Conservation (phyloP, 2,888 invertebrate species). For the Syritta pipiens region DNA sequence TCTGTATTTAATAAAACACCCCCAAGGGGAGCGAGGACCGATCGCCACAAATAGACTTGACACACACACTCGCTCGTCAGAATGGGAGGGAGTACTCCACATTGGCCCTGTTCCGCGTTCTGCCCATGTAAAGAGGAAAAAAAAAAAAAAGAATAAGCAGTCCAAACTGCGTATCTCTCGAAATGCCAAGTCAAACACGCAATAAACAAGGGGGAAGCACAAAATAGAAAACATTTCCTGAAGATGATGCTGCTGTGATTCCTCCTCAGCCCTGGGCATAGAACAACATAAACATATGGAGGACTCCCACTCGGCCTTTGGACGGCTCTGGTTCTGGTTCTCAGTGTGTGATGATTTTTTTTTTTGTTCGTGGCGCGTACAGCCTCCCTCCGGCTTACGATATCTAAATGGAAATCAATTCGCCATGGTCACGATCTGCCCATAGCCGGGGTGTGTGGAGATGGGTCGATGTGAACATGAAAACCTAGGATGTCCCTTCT, state of each 20-base stretch:
- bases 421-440: slow-evolving; percentile 38
- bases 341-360: neutral
- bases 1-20: too few relatives aligned
- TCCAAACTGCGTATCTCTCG: slow-evolving; percentile 1
- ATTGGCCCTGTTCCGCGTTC: too few relatives aligned
- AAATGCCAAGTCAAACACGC: neutral
- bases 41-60: too few relatives aligned
- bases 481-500: slow-evolving; percentile 8
- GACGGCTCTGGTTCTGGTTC: too few relatives aligned
- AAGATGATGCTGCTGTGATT: slow-evolving; percentile 11
- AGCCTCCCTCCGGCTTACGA: slow-evolving; percentile 5
- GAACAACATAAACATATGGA: slow-evolving; percentile 17
- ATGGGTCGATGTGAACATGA: slow-evolving; percentile 23
- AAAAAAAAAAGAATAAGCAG: too few relatives aligned
- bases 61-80: too few relatives aligned
- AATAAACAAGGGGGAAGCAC: neutral
- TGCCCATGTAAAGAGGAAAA: too few relatives aligned
- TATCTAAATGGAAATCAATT: slow-evolving; percentile 44
- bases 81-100: too few relatives aligned
- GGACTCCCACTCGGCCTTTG: too few relatives aligned
- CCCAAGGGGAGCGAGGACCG: too few relatives aligned
- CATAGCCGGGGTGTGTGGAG: neutral
- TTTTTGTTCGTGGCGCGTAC: neutral
- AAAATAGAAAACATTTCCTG: slow-evolving; percentile 21
- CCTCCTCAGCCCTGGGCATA: neutral